These are phyloP conservation scores for Trissolcus brochymenae DNA, from an alignment of 2,888 invertebrate species.

Conservation along the genomic window DNA sequence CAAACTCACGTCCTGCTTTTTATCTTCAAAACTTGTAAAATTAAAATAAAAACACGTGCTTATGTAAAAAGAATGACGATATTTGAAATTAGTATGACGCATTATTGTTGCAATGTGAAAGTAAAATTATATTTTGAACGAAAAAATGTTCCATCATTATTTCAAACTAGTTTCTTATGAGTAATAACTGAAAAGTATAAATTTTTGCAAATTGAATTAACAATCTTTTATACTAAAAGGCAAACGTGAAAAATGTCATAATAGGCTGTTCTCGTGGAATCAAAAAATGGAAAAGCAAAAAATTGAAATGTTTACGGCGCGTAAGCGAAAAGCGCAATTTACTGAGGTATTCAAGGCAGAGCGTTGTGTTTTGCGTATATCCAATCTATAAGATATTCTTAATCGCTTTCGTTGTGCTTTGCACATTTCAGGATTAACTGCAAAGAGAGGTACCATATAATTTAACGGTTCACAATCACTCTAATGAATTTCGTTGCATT, in stretches of 20 bases:
- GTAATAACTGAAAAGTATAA: slow-evolving; percentile 12
- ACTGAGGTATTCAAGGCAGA: slow-evolving; percentile 30
- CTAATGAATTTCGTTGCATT: slow-evolving; percentile 62
- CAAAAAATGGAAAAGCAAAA: slow-evolving; percentile 25
- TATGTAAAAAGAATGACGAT: too few relatives aligned
- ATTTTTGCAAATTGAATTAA: slow-evolving; percentile 27
- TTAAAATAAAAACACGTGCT: too few relatives aligned
- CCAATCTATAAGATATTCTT: slow-evolving; percentile 63
- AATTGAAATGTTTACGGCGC: slow-evolving; percentile 27
- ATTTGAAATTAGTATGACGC: too few relatives aligned
- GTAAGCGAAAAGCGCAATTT: slow-evolving; percentile 29
- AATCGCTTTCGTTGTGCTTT: slow-evolving; percentile 60
- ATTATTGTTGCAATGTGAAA: neutral
- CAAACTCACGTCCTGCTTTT: neutral
- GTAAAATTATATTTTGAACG: neutral
- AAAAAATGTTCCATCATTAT: neutral
- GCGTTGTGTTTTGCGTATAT: slow-evolving; percentile 43
- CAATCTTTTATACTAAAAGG: slow-evolving; percentile 18
- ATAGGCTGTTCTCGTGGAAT: slow-evolving; percentile 13
- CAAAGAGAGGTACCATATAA: slow-evolving; percentile 62
- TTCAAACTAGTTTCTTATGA: neutral
- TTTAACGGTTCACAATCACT: slow-evolving; percentile 62
- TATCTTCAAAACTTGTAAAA: too few relatives aligned
- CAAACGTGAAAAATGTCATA: slow-evolving; percentile 18
- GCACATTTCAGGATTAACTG: slow-evolving; percentile 62